Evolutionary conservation across 2,797 vertebrate species (phyloP).

Genomic region (Myripristis murdjan): DNA sequence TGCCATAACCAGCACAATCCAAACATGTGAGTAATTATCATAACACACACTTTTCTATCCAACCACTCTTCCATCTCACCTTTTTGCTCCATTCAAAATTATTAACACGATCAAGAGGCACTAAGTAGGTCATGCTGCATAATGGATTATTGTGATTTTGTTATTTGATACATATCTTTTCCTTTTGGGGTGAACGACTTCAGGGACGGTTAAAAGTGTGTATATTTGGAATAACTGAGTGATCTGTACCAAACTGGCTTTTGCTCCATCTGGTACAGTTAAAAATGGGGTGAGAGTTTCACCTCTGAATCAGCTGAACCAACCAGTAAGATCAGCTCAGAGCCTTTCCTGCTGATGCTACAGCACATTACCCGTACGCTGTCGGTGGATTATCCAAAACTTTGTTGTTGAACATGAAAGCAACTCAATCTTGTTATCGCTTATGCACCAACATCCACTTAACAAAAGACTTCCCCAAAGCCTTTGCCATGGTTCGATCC

Average conservation of each 20-base stretch:
- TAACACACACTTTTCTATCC: not conserved
- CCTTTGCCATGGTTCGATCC: slow-evolving; percentile 78
- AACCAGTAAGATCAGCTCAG: slow-evolving; percentile 33
- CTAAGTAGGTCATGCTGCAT: not conserved
- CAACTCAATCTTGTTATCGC: slow-evolving; percentile 80
- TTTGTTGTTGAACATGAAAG: slow-evolving; percentile 77
- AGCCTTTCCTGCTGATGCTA: slow-evolving; percentile 42
- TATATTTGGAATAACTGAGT: slow-evolving; percentile 42
- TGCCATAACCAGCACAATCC: no score
- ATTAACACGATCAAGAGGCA: not conserved
- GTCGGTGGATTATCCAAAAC: slow-evolving; percentile 78
- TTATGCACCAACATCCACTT: slow-evolving; percentile 73
- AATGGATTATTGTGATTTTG: not conserved
- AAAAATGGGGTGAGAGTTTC: slow-evolving; percentile 21
- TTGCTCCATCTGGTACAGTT: slow-evolving; percentile 34
- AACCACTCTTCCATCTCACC: not conserved
- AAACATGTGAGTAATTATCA: no score
- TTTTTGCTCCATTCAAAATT: not conserved
- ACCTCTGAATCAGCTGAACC: slow-evolving; percentile 35
- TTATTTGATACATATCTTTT: not conserved
- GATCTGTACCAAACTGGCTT: slow-evolving; percentile 34
- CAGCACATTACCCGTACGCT: slow-evolving; percentile 43
- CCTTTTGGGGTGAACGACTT: slow-evolving; percentile 16
- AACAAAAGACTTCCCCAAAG: slow-evolving; percentile 77
- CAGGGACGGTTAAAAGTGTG: not conserved